These are phyloP conservation scores for Hyperoplus lanceolatus DNA, from an alignment of 2,797 vertebrate genomes.

Conservation along the genomic window DNA sequence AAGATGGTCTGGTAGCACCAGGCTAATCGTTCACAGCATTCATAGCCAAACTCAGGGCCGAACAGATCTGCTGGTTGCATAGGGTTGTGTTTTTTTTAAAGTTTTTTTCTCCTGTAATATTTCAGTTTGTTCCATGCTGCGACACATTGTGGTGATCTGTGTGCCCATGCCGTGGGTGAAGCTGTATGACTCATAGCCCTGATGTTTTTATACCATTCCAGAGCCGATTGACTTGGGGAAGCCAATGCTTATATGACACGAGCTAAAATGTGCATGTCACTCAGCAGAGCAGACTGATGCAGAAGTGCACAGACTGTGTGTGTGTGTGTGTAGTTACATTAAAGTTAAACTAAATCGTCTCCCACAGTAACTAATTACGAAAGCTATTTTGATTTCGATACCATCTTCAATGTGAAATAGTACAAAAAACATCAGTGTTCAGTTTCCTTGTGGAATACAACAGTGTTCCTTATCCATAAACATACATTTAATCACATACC, in stretches of 20 bases:
- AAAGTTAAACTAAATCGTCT: no score
- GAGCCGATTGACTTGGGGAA: background rate
- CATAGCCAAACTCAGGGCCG: constrained; percentile 3
- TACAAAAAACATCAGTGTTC: background rate
- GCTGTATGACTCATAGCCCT: constrained; percentile 42
- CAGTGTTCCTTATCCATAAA: constrained; percentile 5
- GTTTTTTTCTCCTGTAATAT: background rate
- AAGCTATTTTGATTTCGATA: background rate
- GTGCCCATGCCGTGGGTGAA: constrained; percentile 28
- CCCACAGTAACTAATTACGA: background rate
- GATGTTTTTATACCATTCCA: constrained; percentile 28
- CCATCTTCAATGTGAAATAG: no score
- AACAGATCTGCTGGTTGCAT: constrained; percentile 13
- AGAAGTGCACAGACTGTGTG: no score
- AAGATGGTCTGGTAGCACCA: no score
- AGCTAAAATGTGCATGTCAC: background rate
- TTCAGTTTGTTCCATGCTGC: constrained; percentile 29
- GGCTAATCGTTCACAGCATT: background rate
- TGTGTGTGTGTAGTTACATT: no score
- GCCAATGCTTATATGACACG: constrained; percentile 6
- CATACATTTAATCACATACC: constrained; percentile 1
- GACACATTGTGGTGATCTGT: constrained; percentile 30
- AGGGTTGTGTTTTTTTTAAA: constrained; percentile 15
- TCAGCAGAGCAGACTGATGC: background rate
- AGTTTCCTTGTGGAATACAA: constrained; percentile 7